Evolutionary conservation across 2,888 invertebrate genomes (phyloP).

Genomic region (Perizoma flavofasciatum): DNA sequence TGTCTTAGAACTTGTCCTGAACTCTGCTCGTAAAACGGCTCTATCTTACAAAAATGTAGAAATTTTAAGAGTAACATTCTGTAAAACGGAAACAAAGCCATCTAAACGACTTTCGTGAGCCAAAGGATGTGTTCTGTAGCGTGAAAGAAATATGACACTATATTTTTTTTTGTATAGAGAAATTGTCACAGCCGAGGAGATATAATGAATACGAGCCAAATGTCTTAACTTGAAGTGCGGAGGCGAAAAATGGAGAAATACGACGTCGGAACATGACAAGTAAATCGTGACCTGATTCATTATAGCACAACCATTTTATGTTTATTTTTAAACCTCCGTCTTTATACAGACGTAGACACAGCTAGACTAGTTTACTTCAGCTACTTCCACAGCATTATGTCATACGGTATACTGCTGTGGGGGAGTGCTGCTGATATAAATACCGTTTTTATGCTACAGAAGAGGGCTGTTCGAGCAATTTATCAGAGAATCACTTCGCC

Average conservation of each 20-base stretch:
- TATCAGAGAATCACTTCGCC: no score
- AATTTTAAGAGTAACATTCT: slow-evolving; percentile 37
- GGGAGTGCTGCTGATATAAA: no score
- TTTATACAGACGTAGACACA: no score
- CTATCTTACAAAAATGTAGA: slow-evolving; percentile 30
- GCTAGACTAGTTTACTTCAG: no score
- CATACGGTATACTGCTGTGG: no score
- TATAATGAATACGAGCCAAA: slow-evolving; percentile 56
- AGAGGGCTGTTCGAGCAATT: no score
- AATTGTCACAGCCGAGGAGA: slow-evolving; percentile 40
- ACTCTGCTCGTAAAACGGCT: slow-evolving; percentile 32
- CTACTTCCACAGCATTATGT: no score
- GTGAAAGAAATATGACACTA: slow-evolving; percentile 48
- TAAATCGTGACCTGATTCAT: slow-evolving; percentile 10
- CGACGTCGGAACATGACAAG: slow-evolving; percentile 14
- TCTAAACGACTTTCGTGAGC: slow-evolving; percentile 43
- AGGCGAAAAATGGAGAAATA: slow-evolving; percentile 31
- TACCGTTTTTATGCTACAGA: no score
- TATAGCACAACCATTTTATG: not conserved
- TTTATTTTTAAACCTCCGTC: no score
- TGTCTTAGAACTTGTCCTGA: slow-evolving; percentile 18
- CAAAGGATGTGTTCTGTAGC: slow-evolving; percentile 43
- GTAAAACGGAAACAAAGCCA: slow-evolving; percentile 44
- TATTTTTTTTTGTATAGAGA: slow-evolving; percentile 40
- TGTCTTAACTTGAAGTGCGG: slow-evolving; percentile 43